Base-by-base conservation (phyloP, 2,113 vertebrate genomes). In the Bujurquina vittata region DNA sequence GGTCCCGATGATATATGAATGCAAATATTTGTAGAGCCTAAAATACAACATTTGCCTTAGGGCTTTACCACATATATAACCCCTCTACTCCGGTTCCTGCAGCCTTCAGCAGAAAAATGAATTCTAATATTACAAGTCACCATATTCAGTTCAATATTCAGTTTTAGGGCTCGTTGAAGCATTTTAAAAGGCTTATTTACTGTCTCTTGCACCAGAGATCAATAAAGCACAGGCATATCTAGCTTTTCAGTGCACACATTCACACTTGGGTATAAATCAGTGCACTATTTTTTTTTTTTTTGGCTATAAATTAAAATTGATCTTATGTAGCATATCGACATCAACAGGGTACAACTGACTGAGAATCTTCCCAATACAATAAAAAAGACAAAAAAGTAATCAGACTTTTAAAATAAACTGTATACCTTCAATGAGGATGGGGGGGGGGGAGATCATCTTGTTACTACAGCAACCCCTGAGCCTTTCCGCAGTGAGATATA, bases 181-280 rank as follows among this genome's bases (percentile, higher is more conserved):
- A 4, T 49, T 80, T 79, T 43, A 20, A 58, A 82, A 80, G 57
- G 62, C 9, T 20, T 55, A 3, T 29, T 40, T 77, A 77, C 56
- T 46, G 52, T 77, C 62, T 59, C 26, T 26, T 75, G 7, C 17
- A 78, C 1, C 18, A 40, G n/a, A 58, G 59, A 65, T 72, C 49
- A 29, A 56, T 3, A 18, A 52, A 56, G 52, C 17, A 26, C 46
- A 67, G 18, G 72, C 9, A 22, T 4, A 4, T 59, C 15, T 59
- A 10, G 35, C 8, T 69, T 81, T 77, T 65, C 69, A 74, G 1
- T 18, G 10, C 5, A 40, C 52, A 52, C 73, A 8, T 20, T 77
- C 22, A 65, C 8, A 58, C n/a, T 29, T n/a, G 22, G 18, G 18
- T 15, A 35, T 61, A 37, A 61, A 73, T 63, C 49, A 73, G 10